phyloP scores from a whole-genome alignment of 2,113 vertebrate species.

The Megalops atlanticus region DNA sequence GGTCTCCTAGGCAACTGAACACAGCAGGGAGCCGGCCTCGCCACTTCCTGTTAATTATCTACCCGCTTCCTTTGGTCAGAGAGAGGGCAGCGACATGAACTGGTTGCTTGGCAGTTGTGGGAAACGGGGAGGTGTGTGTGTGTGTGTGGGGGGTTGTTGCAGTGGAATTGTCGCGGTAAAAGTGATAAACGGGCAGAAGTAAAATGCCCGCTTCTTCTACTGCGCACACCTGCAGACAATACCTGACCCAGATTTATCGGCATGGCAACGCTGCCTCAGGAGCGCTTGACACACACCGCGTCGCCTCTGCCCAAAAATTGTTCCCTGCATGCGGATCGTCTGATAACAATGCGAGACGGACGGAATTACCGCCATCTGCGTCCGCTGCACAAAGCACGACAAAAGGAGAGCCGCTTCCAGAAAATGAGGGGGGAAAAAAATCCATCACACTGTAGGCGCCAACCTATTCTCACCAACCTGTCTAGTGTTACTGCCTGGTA shows the following conservation, averaged over 20 bases:
- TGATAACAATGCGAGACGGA: background rate
- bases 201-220: background rate
- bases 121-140: background rate
- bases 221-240: conserved; percentile 5
- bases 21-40: background rate
- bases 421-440: background rate
- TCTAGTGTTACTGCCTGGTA: background rate
- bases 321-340: background rate
- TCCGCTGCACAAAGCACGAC: background rate
- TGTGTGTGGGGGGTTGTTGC: too few species aligned
- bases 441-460: background rate
- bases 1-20: background rate
- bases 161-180: background rate
- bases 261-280: background rate
- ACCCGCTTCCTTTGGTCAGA: conserved; percentile 13
- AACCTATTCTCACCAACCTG: background rate
- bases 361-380: background rate
- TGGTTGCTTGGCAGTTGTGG: conserved; percentile 1
- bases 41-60: conserved; percentile 22
- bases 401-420: background rate
- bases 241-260: conserved; percentile 1
- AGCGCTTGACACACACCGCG: background rate
- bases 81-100: background rate
- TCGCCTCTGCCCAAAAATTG: background rate
- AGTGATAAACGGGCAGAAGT: background rate